These are phyloP conservation scores for Odontothrips loti DNA, from an alignment of 2,888 invertebrate genomes.

Conservation along the genomic window DNA sequence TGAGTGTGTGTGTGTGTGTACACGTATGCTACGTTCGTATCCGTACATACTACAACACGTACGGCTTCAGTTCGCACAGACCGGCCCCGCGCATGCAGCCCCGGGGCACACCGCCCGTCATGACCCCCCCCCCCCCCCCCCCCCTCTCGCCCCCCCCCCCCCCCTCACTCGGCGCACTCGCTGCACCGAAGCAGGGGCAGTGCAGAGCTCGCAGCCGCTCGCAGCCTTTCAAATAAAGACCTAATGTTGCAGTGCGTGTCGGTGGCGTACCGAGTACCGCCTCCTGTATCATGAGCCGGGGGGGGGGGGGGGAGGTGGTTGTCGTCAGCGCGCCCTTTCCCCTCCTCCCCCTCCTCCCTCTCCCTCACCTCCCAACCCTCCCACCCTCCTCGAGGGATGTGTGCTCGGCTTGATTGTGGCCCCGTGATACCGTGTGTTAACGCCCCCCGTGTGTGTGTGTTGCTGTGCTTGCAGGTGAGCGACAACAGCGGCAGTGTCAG, in stretches of 20 bases:
- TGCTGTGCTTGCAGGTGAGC: too few relatives aligned
- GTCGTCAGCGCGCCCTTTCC: not conserved
- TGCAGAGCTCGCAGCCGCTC: not conserved
- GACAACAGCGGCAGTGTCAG: too few relatives aligned
- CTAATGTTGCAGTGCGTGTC: not conserved
- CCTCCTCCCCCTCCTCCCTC: not conserved
- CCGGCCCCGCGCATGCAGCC: not conserved
- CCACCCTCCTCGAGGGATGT: not conserved
- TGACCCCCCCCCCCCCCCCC: not conserved
- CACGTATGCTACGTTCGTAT: not conserved
- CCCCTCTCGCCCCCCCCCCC: not conserved
- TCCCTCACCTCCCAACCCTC: not conserved
- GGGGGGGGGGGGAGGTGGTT: too few relatives aligned
- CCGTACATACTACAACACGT: not conserved
- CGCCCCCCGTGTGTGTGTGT: too few relatives aligned
- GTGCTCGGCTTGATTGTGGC: too few relatives aligned
- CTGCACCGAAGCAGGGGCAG: not conserved
- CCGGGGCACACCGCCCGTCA: not conserved
- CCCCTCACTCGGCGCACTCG: not conserved
- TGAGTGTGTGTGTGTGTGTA: not conserved
- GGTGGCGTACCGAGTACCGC: too few relatives aligned
- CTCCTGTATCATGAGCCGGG: not conserved
- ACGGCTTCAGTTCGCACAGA: not conserved
- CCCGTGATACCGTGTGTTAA: too few relatives aligned
- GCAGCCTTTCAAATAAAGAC: conserved; percentile 6